These are phyloP conservation scores for Argyrosomus regius DNA, from an alignment of 2,797 vertebrate species.

Conservation along the genomic window DNA sequence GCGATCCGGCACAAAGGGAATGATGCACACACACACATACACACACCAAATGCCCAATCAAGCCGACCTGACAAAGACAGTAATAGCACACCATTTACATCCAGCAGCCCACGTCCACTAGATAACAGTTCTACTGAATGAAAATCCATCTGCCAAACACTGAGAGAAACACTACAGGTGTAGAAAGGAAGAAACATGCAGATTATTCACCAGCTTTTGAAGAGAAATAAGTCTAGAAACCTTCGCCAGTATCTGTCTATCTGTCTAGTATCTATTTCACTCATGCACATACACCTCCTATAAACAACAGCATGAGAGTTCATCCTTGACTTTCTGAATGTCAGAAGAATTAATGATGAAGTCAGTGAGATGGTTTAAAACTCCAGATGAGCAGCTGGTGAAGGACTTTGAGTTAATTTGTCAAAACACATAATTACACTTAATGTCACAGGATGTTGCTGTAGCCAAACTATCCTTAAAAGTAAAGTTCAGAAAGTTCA, in stretches of 20 bases:
- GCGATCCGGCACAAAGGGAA: neutral
- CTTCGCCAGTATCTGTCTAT: neutral
- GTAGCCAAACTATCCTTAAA: too few relatives aligned
- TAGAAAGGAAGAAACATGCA: neutral
- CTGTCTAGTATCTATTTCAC: too few relatives aligned
- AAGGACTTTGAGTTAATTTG: neutral
- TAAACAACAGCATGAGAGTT: neutral
- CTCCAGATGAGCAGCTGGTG: neutral
- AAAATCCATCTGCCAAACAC: slow-evolving; percentile 24
- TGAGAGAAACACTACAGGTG: neutral
- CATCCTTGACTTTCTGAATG: neutral
- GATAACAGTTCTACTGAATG: slow-evolving; percentile 19
- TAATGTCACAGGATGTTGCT: neutral
- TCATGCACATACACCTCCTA: neutral
- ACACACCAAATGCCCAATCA: neutral
- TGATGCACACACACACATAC: slow-evolving; percentile 8
- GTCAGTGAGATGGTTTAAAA: neutral
- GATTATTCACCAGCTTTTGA: neutral
- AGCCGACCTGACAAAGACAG: neutral
- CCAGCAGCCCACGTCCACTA: slow-evolving; percentile 40
- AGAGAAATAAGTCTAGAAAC: neutral
- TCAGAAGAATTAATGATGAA: neutral
- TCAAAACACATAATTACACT: neutral
- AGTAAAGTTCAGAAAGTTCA: too few relatives aligned
- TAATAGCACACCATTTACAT: slow-evolving; percentile 42